Base-by-base conservation (phyloP, 2,888 invertebrate genomes). In the Hirtodrosophila duncani region DNA sequence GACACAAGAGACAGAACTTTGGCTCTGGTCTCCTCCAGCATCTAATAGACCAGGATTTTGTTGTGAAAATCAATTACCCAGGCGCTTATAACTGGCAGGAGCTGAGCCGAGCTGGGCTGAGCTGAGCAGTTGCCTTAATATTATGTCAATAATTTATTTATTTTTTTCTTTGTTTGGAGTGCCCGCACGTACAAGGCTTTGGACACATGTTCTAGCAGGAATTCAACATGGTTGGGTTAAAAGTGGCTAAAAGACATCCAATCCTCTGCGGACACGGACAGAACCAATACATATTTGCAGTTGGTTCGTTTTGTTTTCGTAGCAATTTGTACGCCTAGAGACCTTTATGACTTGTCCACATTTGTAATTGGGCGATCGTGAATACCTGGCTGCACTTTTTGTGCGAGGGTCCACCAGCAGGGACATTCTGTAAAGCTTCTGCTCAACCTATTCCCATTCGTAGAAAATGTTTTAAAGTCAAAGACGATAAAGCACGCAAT, bases 121-220 rank as follows among this genome's bases (percentile, higher is more conserved):
- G n/a, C 26, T n/a, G 38, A 21, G 36, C 42, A 30, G 43, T 42
- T 34, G 45, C 53, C 41, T 45, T 52, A 53, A 62, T 67, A 77
- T 80, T 72, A 77, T 77, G 78, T 77, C 75, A 72, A 77, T 77
- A 75, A 79, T 61, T 79, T 75, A 77, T 77, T 72, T 80, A 62
- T 13, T 10, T 26, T 26, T 30, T 29, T 58, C 62, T 65, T 63
- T 61, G 37, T 53, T 58, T 63, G 49, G 44, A 21, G 26, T 42
- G 29, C 33, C 30, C 34, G 62, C 82, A 81, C 75, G 82, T 78
- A 68, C 69, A 44, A 27, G 31, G 42, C 52, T 14, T 61, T 53
- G 70, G 81, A 83, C 83, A 83, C 84, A 83, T 83, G 83, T 83
- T 83, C 82, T 83, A 81, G 75, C 78, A 67, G 81, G 82, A 83